Evolutionary conservation across 2,888 invertebrate genomes (phyloP), one percentile per base, ranked within the genome.

Genomic region (Limnephilus marmoratus): DNA sequence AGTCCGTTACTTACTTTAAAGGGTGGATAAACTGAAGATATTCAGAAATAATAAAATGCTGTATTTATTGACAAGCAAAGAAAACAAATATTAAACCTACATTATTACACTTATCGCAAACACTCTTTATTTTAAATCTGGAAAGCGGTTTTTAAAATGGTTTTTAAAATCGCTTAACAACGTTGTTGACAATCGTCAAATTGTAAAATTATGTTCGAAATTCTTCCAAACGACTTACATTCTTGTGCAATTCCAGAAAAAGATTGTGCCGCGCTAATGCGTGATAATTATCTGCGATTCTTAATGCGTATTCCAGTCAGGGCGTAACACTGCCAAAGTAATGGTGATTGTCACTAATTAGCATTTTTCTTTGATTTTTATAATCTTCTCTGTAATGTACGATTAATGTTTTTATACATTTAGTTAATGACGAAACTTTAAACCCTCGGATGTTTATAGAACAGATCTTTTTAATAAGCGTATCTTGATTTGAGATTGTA

Each of bases 181-280:
- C 18, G 37, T 41, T 34, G 87, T 87, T 49, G 87, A 53, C 87
- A 31, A 87, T 87, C 87, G 87, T 87, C 49, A 87, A 87, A 87
- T 87, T 87, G 87, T 53, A 45, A 87, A 87, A 87, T 53, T 87
- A 87, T 87, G 53, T 49, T 49, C 29, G 37, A 83, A 41, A 83
- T 34, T 83, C 15, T 83, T 13, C 37, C 83, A 34, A 83, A 83
- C 37, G 83, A 83, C 37, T 15, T 12, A 37, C 7, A 83, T 34
- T 83, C 83, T 83, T 83, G 83, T 83, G 34, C 18, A 83, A 83
- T 37, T 37, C 34, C 83, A 24, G 37, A 37, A 5, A 24, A 34
- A 83, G 83, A 83, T 83, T 83, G 83, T 83, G 37, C 34, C 83
- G 15, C 24, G 9, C 83, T 18, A 68, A 68, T 83, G 12, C 18